Evolutionary conservation across 2,797 vertebrate genomes (phyloP).

Genomic region (Dryobates pubescens): DNA sequence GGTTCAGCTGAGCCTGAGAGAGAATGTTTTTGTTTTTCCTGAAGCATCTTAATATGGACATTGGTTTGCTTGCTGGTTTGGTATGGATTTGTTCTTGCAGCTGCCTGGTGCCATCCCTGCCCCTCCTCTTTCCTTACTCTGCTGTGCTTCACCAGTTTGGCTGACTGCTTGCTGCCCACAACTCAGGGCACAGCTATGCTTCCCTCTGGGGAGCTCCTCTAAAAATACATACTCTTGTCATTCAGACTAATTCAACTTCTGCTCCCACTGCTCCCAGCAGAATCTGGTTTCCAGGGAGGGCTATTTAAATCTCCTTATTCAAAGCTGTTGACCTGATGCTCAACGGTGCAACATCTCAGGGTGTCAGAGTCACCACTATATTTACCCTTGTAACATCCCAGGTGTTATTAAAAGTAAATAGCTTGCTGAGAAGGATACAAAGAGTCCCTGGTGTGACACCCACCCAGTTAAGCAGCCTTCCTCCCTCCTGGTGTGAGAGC

Average conservation of each 20-base stretch:
- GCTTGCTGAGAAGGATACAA: background rate
- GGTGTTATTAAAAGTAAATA: conserved; percentile 42
- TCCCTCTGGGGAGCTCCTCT: background rate
- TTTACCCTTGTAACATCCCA: conserved; percentile 39
- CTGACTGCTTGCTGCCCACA: background rate
- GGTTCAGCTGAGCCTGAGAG: background rate
- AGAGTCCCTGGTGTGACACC: background rate
- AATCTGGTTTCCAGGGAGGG: conserved; percentile 39
- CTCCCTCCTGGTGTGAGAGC: background rate
- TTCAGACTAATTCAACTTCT: conserved; percentile 18
- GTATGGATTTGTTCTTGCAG: background rate
- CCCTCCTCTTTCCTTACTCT: background rate
- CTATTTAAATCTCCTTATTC: conserved; percentile 54
- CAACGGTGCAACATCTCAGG: conserved; percentile 12
- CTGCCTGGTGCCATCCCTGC: background rate
- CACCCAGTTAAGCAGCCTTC: background rate
- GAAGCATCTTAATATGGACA: background rate
- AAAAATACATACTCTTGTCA: conserved; percentile 48
- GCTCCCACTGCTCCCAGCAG: conserved; percentile 20
- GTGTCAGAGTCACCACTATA: conserved; percentile 21
- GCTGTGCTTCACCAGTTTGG: background rate
- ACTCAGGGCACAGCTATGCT: background rate
- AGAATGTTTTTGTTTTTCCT: background rate
- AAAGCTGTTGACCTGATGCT: conserved; percentile 38
- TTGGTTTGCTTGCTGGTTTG: background rate